Evolutionary conservation across 2,113 vertebrate species (phyloP), one percentile per base, ranked within the genome.

Genomic region (Phalacrocorax aristotelis): DNA sequence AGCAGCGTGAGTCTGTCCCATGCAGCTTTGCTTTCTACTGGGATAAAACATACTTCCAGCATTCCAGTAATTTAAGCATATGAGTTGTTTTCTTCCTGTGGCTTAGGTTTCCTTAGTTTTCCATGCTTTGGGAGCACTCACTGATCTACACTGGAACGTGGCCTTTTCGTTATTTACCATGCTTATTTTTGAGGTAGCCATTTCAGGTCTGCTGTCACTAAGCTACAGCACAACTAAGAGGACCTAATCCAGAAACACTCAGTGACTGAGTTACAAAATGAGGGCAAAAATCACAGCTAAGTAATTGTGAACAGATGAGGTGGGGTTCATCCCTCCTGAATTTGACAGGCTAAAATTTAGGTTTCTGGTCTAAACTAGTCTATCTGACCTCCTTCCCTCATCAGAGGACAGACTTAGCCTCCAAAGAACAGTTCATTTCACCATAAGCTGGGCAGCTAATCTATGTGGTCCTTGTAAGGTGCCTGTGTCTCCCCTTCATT

Each of bases 61-160:
- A 65, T 49, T 94, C 4, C 49, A 83, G 85, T 88, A 71, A 89
- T 55, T 88, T 46, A 62, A 93, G 77, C 29, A 15, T 49, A 52
- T 21, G 48, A 60, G 51, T 70, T 70, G 32, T 77, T 95, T 93
- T 94, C 90, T 95, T 95, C 11, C 4, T 69, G 44, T 81, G 83
- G 80, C 44, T 72, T 91, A 88, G 25, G 10, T 90, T 97, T 96
- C 87, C 32, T 57, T 91, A 52, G 9, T 89, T 95, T 94, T 89
- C 80, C 69, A 11, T 82, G 62, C 72, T 82, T 69, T 74, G 34
- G 34, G 77, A 80, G 55, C 12, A 52, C 23, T 90, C 30, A 2
- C 40, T 58, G 49, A 91, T 87, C 51, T 66, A 46, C 22, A 7
- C 12, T 66, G 72, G 83, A 90, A 75, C 17, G 34, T 1, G 6